Evolutionary conservation across 2,113 vertebrate species (phyloP).

Genomic region (Acrocephalus kingi): DNA sequence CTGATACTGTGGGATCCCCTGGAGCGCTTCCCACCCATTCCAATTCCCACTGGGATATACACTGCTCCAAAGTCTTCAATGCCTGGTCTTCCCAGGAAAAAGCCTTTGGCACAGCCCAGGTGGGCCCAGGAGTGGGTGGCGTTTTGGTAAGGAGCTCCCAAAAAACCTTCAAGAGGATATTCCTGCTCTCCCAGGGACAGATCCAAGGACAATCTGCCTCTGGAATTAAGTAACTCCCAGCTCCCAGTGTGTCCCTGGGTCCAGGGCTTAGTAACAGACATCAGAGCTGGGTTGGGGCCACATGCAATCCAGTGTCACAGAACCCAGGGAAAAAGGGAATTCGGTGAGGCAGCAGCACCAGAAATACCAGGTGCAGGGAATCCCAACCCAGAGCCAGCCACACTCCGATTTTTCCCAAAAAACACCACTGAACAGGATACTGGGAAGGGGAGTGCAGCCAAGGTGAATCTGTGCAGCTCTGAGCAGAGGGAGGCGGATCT

Average conservation of each 20-base stretch:
- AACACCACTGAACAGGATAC: background rate
- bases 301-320: too few relatives aligned
- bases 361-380: background rate
- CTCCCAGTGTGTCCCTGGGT: background rate
- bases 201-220: background rate
- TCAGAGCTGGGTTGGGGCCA: background rate
- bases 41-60: background rate
- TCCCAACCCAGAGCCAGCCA: background rate
- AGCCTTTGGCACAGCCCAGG: background rate
- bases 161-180: background rate
- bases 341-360: background rate
- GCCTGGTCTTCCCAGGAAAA: background rate
- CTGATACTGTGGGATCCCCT: background rate
- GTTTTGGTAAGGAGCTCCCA: accelerated
- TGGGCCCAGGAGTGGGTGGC: accelerated
- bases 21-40: background rate
- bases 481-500: background rate
- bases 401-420: background rate
- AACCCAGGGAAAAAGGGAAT: background rate
- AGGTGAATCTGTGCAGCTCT: background rate
- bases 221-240: background rate
- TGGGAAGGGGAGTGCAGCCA: background rate
- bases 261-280: background rate
- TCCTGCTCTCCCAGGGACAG: background rate
- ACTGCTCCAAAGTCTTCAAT: background rate